Evolutionary conservation across 1,140 invertebrate species (phyloP).

Genomic region (Anagrus nilaparvatae): DNA sequence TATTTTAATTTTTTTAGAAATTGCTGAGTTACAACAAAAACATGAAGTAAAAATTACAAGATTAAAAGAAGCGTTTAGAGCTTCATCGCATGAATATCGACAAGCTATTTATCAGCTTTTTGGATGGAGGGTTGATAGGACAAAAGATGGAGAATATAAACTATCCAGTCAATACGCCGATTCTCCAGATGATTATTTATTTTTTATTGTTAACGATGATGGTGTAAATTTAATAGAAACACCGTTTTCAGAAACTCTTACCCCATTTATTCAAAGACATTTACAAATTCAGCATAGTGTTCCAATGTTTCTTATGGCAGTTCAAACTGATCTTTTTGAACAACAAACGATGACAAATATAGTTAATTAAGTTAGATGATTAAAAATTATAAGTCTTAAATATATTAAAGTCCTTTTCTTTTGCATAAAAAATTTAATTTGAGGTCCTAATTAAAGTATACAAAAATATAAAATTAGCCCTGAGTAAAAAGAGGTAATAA

Average conservation of each 20-base stretch:
- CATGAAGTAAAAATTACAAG: conserved; percentile 61
- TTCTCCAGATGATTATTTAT: conserved; percentile 65
- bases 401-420: no score
- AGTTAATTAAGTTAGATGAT: no score
- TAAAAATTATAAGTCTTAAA: no score
- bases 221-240: conserved; percentile 77
- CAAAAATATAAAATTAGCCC: no score
- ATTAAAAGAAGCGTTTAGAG: conserved; percentile 74
- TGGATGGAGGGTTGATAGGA: conserved; percentile 77
- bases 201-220: conserved; percentile 59
- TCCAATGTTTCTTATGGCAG: conserved; percentile 72
- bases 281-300: conserved; percentile 66
- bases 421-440: no score
- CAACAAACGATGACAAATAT: conserved; percentile 35
- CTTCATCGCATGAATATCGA: conserved; percentile 71
- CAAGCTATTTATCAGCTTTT: conserved; percentile 76
- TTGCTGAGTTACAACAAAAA: conserved; percentile 58
- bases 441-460: no score
- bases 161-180: conserved; percentile 82
- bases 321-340: conserved; percentile 70
- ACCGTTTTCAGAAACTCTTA: conserved; percentile 63
- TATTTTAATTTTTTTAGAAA: conserved; percentile 26
- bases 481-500: no score
- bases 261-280: conserved; percentile 62
- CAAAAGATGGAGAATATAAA: conserved; percentile 50